Conservation (phyloP, 2,113 vertebrate genomes). For the Oreochromis tanganicae region DNA sequence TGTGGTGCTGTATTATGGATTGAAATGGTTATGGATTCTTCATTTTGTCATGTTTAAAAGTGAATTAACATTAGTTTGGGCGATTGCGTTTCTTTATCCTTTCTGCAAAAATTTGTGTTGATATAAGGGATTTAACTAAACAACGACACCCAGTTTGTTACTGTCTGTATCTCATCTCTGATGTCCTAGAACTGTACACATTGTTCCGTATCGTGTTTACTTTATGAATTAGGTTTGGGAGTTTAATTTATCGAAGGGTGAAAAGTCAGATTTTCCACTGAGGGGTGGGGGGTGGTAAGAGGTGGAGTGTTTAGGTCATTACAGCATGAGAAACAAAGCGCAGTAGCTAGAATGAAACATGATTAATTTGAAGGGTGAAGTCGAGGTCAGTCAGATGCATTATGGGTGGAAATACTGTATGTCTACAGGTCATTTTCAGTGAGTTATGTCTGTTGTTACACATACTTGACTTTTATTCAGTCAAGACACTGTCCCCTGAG, state of each 20-base stretch:
- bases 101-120: background rate
- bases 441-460: conserved; percentile 8
- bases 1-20: background rate
- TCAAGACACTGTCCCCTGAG: background rate
- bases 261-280: background rate
- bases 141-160: background rate
- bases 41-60: background rate
- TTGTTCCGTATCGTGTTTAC: background rate
- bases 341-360: background rate
- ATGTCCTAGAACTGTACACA: background rate
- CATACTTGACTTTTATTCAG: background rate
- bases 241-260: background rate
- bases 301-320: background rate
- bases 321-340: background rate
- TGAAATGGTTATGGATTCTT: background rate
- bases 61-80: background rate
- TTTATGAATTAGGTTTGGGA: background rate
- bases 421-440: background rate
- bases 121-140: background rate
- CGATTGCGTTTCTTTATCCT: background rate
- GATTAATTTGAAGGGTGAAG: background rate
- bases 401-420: background rate
- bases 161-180: background rate
- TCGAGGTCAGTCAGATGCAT: background rate
- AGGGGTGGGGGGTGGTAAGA: background rate